These are phyloP conservation scores for Peromyscus aztecus DNA, from an alignment of 2,797 vertebrate genomes.

Conservation along the genomic window DNA sequence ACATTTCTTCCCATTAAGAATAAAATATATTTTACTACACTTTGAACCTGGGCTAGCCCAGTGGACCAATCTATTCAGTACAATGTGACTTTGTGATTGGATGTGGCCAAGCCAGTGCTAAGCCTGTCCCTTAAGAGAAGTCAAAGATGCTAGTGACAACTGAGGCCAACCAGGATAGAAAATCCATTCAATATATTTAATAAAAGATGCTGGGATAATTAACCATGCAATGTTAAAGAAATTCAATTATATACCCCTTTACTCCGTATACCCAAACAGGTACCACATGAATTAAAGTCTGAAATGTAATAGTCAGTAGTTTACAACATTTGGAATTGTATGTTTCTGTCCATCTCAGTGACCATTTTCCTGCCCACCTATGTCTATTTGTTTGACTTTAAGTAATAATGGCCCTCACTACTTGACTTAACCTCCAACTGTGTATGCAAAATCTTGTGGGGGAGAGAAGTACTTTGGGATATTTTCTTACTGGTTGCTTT, in stretches of 20 bases:
- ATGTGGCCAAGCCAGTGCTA: neutral
- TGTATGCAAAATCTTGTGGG: neutral
- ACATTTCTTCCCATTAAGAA: neutral
- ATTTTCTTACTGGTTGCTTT: neutral
- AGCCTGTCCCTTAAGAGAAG: neutral
- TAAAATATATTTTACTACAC: neutral
- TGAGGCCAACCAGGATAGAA: neutral
- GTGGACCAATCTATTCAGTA: neutral
- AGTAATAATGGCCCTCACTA: neutral
- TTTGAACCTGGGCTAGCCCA: neutral
- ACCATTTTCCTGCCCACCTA: neutral
- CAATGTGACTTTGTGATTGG: neutral
- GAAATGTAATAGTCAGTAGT: neutral
- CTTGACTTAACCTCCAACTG: neutral
- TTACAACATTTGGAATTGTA: neutral
- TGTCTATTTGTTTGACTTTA: neutral
- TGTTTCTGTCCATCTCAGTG: neutral
- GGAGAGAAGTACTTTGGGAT: neutral
- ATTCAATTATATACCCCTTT: neutral
- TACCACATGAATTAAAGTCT: neutral
- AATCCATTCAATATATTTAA: neutral
- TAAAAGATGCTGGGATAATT: neutral
- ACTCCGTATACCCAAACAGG: neutral
- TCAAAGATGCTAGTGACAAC: neutral
- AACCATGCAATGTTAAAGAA: neutral